Evolutionary conservation across 2,797 vertebrate species (phyloP), one percentile per base, ranked within the genome.

Genomic region (Arnoldichthys spilopterus): DNA sequence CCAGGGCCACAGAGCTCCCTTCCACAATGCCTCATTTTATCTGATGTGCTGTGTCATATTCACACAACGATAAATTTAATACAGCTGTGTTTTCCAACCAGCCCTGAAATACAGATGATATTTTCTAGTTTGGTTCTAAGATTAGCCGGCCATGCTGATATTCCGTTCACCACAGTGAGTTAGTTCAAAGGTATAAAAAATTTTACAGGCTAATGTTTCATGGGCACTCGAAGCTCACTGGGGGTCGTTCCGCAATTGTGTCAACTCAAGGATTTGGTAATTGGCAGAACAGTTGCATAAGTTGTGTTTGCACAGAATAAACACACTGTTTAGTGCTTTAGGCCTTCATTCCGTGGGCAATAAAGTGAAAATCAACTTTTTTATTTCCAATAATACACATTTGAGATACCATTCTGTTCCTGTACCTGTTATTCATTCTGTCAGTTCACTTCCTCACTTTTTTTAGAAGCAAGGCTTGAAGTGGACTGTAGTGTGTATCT

Each of bases 31-130:
- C 18, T n/a, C 24, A 43, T 16, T 56, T 74, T 22, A 74, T 12
- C 62, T 43, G 49, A 6, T 20, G 37, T 26, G 4, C 8, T 37
- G 37, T 73, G 74, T n/a, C 70, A 83, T 32, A 63, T 77, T 79
- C 58, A 28, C 43, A 62, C 43, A 58, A 34, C 7, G 8, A 20
- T 72, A 32, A 56, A 74, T 58, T 7, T 63, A 40, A 63, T 24
- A 28, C 28, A 73, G 73, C 63, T 49, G 69, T 51, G 30, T 75
- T 76, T 72, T 72, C 32, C 26, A 28, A 59, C 49, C 30, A n/a
- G 62, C 70, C 43, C 59, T 18, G 0, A 72, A 51, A 34, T 43
- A 56, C 13, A 11, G 45, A 20, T 45, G 30, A 2, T 26, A 1
- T 47, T 56, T 68, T 56, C 62, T 73, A 15, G 67, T 68, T 45